phyloP scores from a whole-genome alignment of 2,113 vertebrate species.

The Amia ocellicauda region DNA sequence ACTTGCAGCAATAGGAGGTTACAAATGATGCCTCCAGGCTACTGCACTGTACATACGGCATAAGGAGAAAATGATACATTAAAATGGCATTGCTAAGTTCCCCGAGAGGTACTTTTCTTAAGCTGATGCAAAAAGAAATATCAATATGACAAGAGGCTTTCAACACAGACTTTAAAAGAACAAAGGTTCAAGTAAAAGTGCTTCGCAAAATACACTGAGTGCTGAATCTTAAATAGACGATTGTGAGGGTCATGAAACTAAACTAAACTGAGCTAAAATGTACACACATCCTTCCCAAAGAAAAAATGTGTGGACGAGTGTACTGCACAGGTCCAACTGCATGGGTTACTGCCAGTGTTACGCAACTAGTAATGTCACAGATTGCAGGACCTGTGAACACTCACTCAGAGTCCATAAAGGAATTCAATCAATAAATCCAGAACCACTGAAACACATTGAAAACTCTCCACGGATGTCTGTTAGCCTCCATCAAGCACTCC shows the following conservation, averaged over 20 bases:
- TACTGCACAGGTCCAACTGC: background rate
- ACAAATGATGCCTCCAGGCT: constrained; percentile 54
- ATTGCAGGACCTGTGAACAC: background rate
- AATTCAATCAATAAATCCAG: constrained; percentile 6
- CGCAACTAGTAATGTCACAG: background rate
- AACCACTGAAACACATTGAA: background rate
- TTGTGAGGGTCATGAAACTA: no score
- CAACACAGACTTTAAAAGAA: background rate
- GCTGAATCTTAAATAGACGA: no score
- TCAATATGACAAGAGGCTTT: background rate
- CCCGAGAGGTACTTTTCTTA: background rate
- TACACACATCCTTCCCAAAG: background rate
- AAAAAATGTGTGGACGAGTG: background rate
- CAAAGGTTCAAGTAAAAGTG: no score
- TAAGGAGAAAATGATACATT: constrained; percentile 28
- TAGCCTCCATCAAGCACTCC: constrained; percentile 9
- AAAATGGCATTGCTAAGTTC: background rate
- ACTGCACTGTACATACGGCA: constrained; percentile 40
- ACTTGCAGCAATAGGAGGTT: constrained; percentile 43
- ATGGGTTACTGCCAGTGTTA: background rate
- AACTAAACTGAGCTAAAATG: background rate
- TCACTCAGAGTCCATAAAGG: background rate
- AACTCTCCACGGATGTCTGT: constrained; percentile 18
- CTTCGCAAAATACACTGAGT: no score
- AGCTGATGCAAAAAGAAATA: background rate